Base-by-base conservation (phyloP, 2,797 vertebrate species). In the Sphenodon punctatus region DNA sequence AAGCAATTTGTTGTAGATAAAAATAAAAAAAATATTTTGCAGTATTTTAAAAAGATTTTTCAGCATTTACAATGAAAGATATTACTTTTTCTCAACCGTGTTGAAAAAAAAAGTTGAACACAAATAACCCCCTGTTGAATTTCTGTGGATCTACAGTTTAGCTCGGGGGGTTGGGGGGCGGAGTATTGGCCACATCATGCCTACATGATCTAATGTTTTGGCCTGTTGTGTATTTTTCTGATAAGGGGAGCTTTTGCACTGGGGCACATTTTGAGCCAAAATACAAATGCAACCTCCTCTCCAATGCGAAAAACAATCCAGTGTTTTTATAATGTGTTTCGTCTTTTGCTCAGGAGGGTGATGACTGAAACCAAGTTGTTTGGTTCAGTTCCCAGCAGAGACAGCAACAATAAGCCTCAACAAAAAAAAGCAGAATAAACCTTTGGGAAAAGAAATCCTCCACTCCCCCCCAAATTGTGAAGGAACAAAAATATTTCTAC, bases 241-340 rank as follows among this genome's bases (percentile, higher is more conserved):
- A 56, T 65, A 66, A 82, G 49, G 42, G n/a, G 36, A 58, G 36
- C 46, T 88, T 85, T 75, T 51, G 69, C 32, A 39, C 49, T 78
- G 90, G 81, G 85, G 67, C 42, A 82, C 55, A 45, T 84, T 86
- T 80, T 85, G 49, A 75, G 65, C 42, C 66, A 82, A 89, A 91
- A 85, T 60, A 63, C 34, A 85, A 23, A 48, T 82, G 80, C 48
- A 63, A 73, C 66, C 80, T 45, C 81, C 67, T 75, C 46, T 80
- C 12, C 19, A 66, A 76, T 15, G 16, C 10, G 3, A 74, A 43
- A 66, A 73, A 51, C 43, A 78, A 34, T 41, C 82, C 77, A 46
- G 56, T 70, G 87, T 75, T 82, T 78, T 14, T 30, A 14, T 61
- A 81, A 78, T 55, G 66, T 43, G 60, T 68, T 39, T 64, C 1